Evolutionary conservation across 2,113 vertebrate species (phyloP).

Genomic region (Holacanthus passer): DNA sequence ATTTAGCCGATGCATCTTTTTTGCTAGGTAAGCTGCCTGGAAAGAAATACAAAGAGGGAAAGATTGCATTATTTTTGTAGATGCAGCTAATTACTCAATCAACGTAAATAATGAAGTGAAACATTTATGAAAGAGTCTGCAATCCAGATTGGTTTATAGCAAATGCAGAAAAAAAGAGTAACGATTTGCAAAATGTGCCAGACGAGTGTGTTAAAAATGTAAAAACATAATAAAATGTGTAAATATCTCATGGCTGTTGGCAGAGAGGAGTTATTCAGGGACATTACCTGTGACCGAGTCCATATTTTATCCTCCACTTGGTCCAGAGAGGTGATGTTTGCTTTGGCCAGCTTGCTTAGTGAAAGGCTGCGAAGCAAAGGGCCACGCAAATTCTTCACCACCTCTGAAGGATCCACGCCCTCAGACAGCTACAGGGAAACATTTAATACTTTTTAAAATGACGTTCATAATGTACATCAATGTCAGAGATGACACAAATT

Average conservation of each 20-base stretch:
- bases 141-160: not conserved
- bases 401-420: conserved; percentile 39
- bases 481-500: not conserved
- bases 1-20: conserved; percentile 37
- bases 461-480: not conserved
- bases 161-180: not conserved
- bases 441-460: not conserved
- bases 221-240: not conserved
- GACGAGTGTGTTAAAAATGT: not conserved
- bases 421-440: conserved; percentile 63
- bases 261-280: not conserved
- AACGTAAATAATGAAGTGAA: not conserved
- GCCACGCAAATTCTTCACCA: conserved; percentile 62
- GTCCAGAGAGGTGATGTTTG: conserved; percentile 64
- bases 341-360: conserved; percentile 62
- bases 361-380: conserved; percentile 67
- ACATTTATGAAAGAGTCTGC: not conserved
- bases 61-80: not conserved
- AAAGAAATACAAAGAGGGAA: not conserved
- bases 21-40: conserved; percentile 74
- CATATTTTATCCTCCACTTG: conserved; percentile 66
- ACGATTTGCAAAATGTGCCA: too few relatives aligned
- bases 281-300: conserved; percentile 75
- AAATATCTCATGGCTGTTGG: not conserved
- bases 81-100: not conserved